A percentile compares a stretch with the other conserved stretches of the same genome.
These are phyloP conservation scores for Halisarca cf. caerulea DNA, from an alignment of 37 sponge, comb jelly and placozoan genomes.

Conservation along the genomic window DNA sequence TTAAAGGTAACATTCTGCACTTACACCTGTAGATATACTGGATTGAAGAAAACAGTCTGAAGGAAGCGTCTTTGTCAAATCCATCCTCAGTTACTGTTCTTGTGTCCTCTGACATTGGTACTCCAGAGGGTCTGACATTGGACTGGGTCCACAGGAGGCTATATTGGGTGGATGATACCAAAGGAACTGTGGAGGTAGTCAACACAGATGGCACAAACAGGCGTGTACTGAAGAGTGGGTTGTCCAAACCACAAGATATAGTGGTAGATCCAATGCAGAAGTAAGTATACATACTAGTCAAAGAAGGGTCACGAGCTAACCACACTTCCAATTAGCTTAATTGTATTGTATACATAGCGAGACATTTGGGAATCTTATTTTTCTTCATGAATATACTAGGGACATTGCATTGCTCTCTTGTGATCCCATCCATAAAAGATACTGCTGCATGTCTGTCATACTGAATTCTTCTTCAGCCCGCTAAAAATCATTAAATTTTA, in stretches of 20 bases:
- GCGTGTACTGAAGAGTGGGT: neutral
- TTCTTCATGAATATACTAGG: too few relatives aligned
- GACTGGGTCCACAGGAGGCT: conserved; percentile 1
- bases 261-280: conserved; percentile 2
- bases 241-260: neutral
- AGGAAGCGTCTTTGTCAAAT: conserved; percentile 14
- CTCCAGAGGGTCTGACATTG: neutral
- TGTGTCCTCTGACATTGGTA: neutral
- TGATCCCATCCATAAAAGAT: too few relatives aligned
- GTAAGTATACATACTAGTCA: neutral
- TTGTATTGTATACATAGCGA: too few relatives aligned
- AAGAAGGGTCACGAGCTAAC: too few relatives aligned
- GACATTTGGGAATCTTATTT: too few relatives aligned
- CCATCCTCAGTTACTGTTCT: neutral
- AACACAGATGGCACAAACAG: conserved; percentile 14
- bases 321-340: too few relatives aligned
- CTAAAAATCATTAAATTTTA: too few relatives aligned
- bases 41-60: neutral
- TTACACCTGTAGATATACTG: conserved; percentile 43
- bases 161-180: conserved; percentile 7
- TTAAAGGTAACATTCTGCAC: too few relatives aligned
- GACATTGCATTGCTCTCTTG: too few relatives aligned
- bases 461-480: too few relatives aligned
- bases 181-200: conserved; percentile 6
- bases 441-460: too few relatives aligned